Evolutionary conservation across 2,113 vertebrate species (phyloP).

Genomic region (Cyanistes caeruleus): DNA sequence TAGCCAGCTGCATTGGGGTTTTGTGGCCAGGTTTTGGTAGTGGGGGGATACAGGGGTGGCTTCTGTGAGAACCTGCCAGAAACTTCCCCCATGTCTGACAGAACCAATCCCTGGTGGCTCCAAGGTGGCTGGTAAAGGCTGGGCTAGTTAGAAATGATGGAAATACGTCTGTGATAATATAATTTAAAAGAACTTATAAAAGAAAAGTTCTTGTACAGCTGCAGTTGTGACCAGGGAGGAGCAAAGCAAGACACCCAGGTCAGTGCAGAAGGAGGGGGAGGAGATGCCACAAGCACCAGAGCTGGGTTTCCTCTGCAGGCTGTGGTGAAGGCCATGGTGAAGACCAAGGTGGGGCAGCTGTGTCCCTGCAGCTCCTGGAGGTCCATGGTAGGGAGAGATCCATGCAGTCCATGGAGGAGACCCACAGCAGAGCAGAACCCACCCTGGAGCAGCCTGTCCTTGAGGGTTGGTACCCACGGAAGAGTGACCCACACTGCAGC

Average conservation of each 20-base stretch:
- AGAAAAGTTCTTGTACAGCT: background rate
- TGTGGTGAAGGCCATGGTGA: background rate
- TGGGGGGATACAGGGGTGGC: background rate
- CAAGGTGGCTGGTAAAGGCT: background rate
- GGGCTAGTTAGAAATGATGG: background rate
- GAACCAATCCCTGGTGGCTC: background rate
- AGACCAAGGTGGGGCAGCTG: background rate
- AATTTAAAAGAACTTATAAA: background rate
- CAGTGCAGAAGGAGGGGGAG: background rate
- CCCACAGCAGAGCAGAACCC: background rate
- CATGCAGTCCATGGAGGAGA: background rate
- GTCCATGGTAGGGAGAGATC: background rate
- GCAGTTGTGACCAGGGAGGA: background rate
- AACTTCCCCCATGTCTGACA: background rate
- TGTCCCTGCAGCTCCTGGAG: background rate
- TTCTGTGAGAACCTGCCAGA: background rate
- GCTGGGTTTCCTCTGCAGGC: background rate
- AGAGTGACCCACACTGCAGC: background rate
- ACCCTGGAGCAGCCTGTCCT: background rate
- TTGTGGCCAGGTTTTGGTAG: background rate
- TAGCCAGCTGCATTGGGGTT: background rate
- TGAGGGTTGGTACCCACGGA: fast-evolving
- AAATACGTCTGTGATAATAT: background rate
- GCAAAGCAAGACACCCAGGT: background rate
- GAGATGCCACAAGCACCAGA: background rate